Evolutionary conservation across 2,888 invertebrate genomes (phyloP).

Genomic region (Hoplodrina ambigua): DNA sequence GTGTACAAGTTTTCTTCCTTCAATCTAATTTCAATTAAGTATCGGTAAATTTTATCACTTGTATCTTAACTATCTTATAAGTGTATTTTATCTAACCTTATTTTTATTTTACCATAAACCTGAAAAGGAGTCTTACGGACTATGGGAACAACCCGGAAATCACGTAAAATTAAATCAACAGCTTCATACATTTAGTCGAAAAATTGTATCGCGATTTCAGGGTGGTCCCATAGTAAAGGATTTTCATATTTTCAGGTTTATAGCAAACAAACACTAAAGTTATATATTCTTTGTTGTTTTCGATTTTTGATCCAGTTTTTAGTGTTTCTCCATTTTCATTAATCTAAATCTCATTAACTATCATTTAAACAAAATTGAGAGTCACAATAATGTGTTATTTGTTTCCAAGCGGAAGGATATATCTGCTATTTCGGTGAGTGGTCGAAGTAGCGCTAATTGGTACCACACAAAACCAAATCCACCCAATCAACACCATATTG

Average conservation of each 20-base stretch:
- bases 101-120: no score
- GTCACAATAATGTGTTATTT: constrained; percentile 70
- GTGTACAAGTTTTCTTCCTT: background rate
- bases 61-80: background rate
- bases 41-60: background rate
- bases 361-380: constrained; percentile 22
- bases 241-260: no score
- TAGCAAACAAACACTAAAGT: no score
- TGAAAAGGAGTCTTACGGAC: no score
- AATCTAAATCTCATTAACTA: background rate
- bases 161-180: no score
- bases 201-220: no score
- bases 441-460: constrained; percentile 75
- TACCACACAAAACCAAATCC: constrained; percentile 37
- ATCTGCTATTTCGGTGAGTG: constrained; percentile 90
- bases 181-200: no score
- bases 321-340: background rate
- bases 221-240: no score
- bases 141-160: no score
- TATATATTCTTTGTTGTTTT: no score
- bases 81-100: no score
- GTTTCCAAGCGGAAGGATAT: constrained; percentile 90
- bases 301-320: background rate
- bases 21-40: background rate
- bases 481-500: constrained; percentile 31